Base-by-base conservation (phyloP, 2,797 vertebrate genomes). In the Enteromius unitaeniatus region DNA sequence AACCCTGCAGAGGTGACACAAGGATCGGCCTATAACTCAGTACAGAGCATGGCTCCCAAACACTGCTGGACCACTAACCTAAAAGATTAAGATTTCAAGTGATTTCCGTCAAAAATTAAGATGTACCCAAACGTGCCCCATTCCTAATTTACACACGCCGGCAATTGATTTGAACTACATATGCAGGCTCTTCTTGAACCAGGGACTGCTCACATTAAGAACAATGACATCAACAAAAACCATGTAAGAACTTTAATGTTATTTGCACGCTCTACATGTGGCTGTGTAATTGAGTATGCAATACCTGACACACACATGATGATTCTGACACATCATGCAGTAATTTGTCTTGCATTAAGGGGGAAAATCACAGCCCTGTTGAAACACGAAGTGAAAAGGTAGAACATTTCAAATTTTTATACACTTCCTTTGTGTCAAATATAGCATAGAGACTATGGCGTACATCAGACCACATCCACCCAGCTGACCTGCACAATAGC, bases 401-500 rank as follows among this genome's bases (percentile, higher is more conserved):
- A 78, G 5, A 58, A 49, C 86, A 79, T 51, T 62, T 86, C 82
- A 91, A 86, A 83, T 83, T 92, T 91, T 91, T 91, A 89, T 88
- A 89, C 89, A 92, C 93, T 92, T 79, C 70, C 68, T 42, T 88
- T 89, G 68, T 67, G 87, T 85, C 90, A 87, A 78, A 95, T 94
- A 94, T 94, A 95, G 93, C 90, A 53, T 64, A 80, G 37, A 85
- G 84, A 87, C 83, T 88, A 84, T 88, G 83, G 87, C 87, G 88
- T 40, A 74, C 83, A 72, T 86, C 86, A 84, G 83, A 81, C 79
- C 88, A 89, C 88, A 91, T 92, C 88, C 91, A 92, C 88, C 87
- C 89, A 85, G 74, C 84, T 88, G 81, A 89, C 78, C 69, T 84
- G 92, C 91, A 95, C 93, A 95, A 94, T 93, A 89, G 92, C 89